phyloP scores from a whole-genome alignment of 2,888 invertebrate genomes.

The Diaperis boleti region DNA sequence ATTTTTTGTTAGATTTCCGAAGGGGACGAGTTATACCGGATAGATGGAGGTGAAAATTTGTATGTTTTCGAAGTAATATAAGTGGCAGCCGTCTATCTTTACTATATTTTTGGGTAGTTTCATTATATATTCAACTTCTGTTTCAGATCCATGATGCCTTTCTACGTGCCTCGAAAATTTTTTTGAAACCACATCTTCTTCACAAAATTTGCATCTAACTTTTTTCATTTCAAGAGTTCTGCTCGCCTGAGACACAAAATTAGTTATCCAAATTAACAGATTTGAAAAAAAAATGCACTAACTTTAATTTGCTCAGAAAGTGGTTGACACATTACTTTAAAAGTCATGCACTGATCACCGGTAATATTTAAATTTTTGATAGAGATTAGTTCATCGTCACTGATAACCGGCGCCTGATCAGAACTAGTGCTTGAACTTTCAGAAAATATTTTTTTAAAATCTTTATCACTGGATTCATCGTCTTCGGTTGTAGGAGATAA shows the following conservation, averaged over 20 bases:
- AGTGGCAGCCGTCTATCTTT: slow-evolving; percentile 37
- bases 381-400: no score
- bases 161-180: not conserved
- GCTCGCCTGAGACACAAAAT: no score
- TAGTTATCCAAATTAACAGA: not conserved
- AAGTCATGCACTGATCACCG: no score
- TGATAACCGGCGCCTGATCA: no score
- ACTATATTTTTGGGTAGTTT: slow-evolving; percentile 1
- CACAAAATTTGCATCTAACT: not conserved
- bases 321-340: no score
- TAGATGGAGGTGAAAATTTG: slow-evolving; percentile 44
- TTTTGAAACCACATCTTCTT: not conserved
- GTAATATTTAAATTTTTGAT: no score
- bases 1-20: slow-evolving; percentile 8
- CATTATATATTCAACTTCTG: not conserved
- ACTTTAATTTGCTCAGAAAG: not conserved
- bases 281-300: not conserved
- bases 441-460: no score
- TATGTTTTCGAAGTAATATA: slow-evolving; percentile 31
- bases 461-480: no score
- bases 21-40: slow-evolving; percentile 38
- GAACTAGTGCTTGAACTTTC: no score
- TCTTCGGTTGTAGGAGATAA: no score
- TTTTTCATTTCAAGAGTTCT: no score
- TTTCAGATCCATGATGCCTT: not conserved